Evolutionary conservation across 2,113 vertebrate genomes (phyloP), one percentile per base, ranked within the genome.

Genomic region (Crotalus horridus): DNA sequence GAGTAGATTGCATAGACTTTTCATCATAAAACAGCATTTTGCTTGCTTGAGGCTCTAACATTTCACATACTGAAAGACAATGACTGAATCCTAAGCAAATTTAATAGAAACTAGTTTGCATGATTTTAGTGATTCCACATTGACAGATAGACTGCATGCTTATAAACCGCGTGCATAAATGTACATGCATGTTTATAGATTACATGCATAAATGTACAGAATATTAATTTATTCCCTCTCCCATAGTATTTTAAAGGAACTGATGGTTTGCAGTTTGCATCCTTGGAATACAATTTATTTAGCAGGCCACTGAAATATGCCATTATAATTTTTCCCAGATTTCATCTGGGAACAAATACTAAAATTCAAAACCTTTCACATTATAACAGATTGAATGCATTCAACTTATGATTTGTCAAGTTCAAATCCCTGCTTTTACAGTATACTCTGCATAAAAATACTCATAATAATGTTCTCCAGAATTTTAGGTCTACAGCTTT

Each of bases 31-130:
- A 93, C 90, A 93, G 87, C 89, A 85, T 91, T 95, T 88, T 94
- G 91, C 89, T 61, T 87, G 59, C 90, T 95, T 94, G 94, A 89
- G 94, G 88, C 95, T 96, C 96, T 95, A 74, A 55, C 88, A 55
- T 24, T 89, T 92, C 93, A 95, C 93, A 89, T 59, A 93, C 94
- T 69, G 33, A 29, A 87, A 51, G 48, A 53, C 24, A 87, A 87
- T n/a, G 6, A 53, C 51, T 87, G 74, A 43, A 81, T 58, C 64
- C 53, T 89, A 85, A 85, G 58, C 6, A 55, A 59, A 46, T 29
- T 29, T 85, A 81, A 7, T 11, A 85, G 39, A 81, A 74, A 48
- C 2, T 85, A 33, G 69, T 4, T 48, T 92, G 17, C 20, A 90
- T 53, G 12, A 39, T 46, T 43, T 59, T 6, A 86, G 6, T 26